These are phyloP conservation scores for Chaenocephalus aceratus DNA, from an alignment of 2,113 vertebrate genomes.

Conservation along the genomic window DNA sequence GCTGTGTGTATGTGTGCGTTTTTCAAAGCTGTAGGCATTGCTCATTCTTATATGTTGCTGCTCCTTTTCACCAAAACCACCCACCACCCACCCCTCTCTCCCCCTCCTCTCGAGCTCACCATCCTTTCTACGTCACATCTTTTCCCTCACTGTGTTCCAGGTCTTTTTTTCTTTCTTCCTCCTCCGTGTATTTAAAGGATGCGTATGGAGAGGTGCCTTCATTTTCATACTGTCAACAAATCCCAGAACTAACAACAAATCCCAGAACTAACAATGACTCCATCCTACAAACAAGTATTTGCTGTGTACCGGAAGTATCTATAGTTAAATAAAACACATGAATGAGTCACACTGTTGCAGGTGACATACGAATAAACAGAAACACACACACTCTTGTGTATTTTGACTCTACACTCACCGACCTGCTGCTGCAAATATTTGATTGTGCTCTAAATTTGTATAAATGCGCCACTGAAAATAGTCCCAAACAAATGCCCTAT, in stretches of 20 bases:
- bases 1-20: conserved; percentile 55
- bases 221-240: not conserved
- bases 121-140: conserved; percentile 33
- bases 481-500: not conserved
- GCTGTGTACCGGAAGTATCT: not conserved
- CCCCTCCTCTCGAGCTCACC: conserved; percentile 11
- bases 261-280: not conserved
- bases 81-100: not conserved
- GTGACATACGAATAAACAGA: not conserved
- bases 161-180: conserved; percentile 6
- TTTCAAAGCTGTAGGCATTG: conserved; percentile 25
- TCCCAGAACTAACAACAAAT: not conserved
- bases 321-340: not conserved
- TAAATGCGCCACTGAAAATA: conserved; percentile 8
- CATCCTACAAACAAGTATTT: not conserved
- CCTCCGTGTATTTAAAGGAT: conserved; percentile 6
- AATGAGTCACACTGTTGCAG: not conserved
- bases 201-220: not conserved
- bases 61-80: conserved; percentile 27
- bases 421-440: conserved; percentile 1
- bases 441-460: not conserved
- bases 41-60: conserved; percentile 46
- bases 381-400: no score
- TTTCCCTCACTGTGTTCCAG: not conserved
- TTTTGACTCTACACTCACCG: not conserved